Evolutionary conservation across 2,888 invertebrate species (phyloP), one percentile per base, ranked within the genome.

Genomic region (Muscina levida): DNA sequence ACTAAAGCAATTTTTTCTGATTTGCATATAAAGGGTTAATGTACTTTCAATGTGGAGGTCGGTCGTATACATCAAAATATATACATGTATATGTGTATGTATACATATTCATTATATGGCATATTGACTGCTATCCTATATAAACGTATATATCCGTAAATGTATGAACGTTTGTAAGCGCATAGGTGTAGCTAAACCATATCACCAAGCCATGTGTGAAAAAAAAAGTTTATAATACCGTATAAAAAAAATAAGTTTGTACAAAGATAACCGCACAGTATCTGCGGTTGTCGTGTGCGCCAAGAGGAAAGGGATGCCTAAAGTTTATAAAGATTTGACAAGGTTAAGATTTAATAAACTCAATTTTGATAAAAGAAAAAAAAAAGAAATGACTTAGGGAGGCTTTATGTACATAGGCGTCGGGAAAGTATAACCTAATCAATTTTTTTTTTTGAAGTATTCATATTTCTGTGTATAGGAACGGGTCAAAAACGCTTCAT

Each of bases 21-120:
- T 68, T 74, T 74, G 48, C 62, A 44, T 71, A 22, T 26, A 74
- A 79, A 73, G 72, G 82, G 82, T 82, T 79, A 82, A 82, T 82
- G 76, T 67, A 75, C 82, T 79, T 79, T 73, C 73, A 66, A 78
- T 76, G 51, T 65, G 31, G 3, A 31, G 31, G 31, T 31, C 31
- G 31, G 3, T n/a, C n/a, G n/a, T n/a, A n/a, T n/a, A n/a, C 31
- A 5, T 31, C 31, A 31, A 8, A n/a, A 31, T 31, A 31, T 31
- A 31, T 8, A 31, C 8, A 31, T 31, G 31, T 31, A 8, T 31
- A 5, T 31, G 3, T 31, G 44, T 44, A 57, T 59, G 53, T 31
- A 59, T 31, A 72, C n/a, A n/a, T n/a, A 17, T 72, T 59, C 57
- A 68, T 68, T 68, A 68, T 22, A 53, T 68, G 39, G 31, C 53